Evolutionary conservation across 2,888 invertebrate genomes (phyloP).

Genomic region (Xestobium rufovillosum): DNA sequence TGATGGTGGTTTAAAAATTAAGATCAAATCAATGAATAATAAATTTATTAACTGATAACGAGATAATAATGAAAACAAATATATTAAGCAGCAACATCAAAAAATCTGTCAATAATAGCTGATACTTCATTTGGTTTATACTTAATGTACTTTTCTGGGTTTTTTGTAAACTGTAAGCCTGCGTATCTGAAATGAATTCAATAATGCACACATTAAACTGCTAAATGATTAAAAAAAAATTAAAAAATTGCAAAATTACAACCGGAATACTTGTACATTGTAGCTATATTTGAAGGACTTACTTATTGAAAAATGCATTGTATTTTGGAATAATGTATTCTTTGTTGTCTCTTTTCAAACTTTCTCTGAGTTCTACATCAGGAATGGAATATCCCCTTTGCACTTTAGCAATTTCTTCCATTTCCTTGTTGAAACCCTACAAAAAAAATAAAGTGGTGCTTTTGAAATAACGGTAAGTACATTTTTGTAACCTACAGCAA

Average conservation of each 20-base stretch:
- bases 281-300: no score
- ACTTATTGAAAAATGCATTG: constrained; percentile 68
- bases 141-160: constrained; percentile 88
- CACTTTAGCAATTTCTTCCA: constrained; percentile 78
- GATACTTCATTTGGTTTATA: constrained; percentile 81
- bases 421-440: constrained; percentile 91
- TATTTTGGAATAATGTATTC: constrained; percentile 83
- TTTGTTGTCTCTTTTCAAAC: constrained; percentile 83
- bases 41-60: no score
- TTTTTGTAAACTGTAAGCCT: constrained; percentile 78
- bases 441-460: constrained; percentile 13
- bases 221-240: constrained; percentile 3
- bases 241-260: constrained; percentile 1
- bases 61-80: background rate
- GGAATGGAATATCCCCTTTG: constrained; percentile 92
- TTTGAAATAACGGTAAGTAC: background rate
- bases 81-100: constrained; percentile 75
- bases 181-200: constrained; percentile 51
- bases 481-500: constrained; percentile 56
- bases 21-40: no score
- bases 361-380: constrained; percentile 80
- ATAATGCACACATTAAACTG: constrained; percentile 10
- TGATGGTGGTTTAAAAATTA: no score
- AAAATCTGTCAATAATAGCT: constrained; percentile 79
- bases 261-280: background rate